Base-by-base conservation (phyloP, 2,797 vertebrate species). In the Helarctos malayanus region DNA sequence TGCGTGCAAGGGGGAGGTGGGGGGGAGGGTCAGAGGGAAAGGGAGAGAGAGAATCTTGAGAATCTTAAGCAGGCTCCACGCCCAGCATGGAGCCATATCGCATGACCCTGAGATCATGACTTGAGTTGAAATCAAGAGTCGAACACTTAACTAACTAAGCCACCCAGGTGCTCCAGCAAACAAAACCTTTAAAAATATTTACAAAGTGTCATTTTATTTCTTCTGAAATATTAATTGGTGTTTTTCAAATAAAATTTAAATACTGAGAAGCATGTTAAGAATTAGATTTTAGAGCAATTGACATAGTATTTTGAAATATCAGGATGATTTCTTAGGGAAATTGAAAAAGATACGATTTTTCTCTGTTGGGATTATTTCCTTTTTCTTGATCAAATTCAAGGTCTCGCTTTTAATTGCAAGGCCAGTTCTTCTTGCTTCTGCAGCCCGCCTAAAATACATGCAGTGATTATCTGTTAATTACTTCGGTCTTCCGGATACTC, bases 311-410 rank as follows among this genome's bases (percentile, higher is more conserved):
- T 88, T 73, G 38, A 89, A 88, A 73, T 94, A 89, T 75, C 45
- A 68, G 73, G 63, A 85, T 85, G 38, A 79, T 79, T 89, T 84
- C 49, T 89, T 59, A 63, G 29, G 9, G 49, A 84, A 93, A 63
- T 82, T 78, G 27, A 78, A 94, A 82, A 80, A 45, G 25, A 80
- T 14, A 81, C 32, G 8, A 45, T 91, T 65, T 89, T 79, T 29
- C n/a, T 89, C 49, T 84, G 88, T 65, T 65, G 8, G 27, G 21
- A 21, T 68, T 47, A 59, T 75, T 94, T 91, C 45, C 38, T 83
- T 92, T 94, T 76, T 80, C 65, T 96, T 92, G 19, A 49, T 89
- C 65, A 76, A 85, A n/a, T 92, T 76, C 35, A 89, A 54, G 52
- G 23, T 49, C 52, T 79, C 69, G 7, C 27, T 79, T 78, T 96